Base-by-base conservation (phyloP, 2,113 vertebrate species). In the Gymnarchus niloticus region DNA sequence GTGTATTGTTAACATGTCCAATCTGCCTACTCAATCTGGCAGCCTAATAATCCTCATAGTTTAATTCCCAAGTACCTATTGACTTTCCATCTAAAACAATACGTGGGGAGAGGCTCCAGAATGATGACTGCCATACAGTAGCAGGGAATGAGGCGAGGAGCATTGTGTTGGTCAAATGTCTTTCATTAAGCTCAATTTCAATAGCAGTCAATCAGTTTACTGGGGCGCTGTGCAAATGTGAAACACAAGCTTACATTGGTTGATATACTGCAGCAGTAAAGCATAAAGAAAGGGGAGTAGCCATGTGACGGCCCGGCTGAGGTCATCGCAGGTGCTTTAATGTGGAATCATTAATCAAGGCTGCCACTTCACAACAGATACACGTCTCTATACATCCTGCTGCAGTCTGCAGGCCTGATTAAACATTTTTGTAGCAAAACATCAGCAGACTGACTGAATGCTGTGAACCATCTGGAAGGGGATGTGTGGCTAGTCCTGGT, bases 271-370 rank as follows among this genome's bases (percentile, higher is more conserved):
- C 61, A 37, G 33, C 28, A 33, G 25, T 65, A 14, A 65, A 65
- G 61, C 10, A 12, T 33, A 1, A 12, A 33, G 61, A 12, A 14
- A 28, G 65, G 4, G 19, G 65, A 73, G 28, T 14, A 33, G 14
- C 61, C 61, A 12, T 73, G 65, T 73, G 65, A 19, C 3, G 19
- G 33, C 8, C 57, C 65, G 21, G 59, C 49, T 81, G 52, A 49
- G 61, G 87, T 73, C 46, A 56, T 57, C n/a, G 69, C 81, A 76
- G 81, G 48, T 54, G 76, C 87, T 80, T 88, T 84, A 73, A 90
- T 93, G 89, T 91, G 86, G 88, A 87, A 89, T 92, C 93, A 94
- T 95, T 93, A 93, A 94, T 94, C 93, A 94, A 91, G 86, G 87
- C 92, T 92, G 93, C 93, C 93, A 92, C 87, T 90, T 84, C 88